A percentile compares a stretch with the other conserved stretches of the same genome.
These are phyloP conservation scores for Pocillopora verrucosa DNA, from an alignment of 64 coral and sea anemone genomes.

Conservation along the genomic window DNA sequence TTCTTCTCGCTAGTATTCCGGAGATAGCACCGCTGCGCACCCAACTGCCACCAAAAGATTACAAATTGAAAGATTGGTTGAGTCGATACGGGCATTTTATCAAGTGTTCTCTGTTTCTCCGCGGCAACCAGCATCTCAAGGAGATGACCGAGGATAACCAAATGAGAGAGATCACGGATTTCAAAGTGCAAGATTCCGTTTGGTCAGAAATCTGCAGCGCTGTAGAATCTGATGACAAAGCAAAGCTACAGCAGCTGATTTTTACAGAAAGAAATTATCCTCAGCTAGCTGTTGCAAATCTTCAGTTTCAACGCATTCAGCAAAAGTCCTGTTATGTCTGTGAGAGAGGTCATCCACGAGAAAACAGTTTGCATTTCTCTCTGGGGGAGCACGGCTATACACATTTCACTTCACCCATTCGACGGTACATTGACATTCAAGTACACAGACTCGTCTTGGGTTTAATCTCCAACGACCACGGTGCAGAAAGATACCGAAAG, in stretches of 20 bases:
- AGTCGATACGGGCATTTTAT: slow-evolving; percentile 24
- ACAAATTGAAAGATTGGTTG: slow-evolving; percentile 78
- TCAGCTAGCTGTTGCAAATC: slow-evolving; percentile 61
- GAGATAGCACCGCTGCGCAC: slow-evolving; percentile 38
- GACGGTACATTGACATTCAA: slow-evolving; percentile 78
- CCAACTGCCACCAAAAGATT: slow-evolving; percentile 73
- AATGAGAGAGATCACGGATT: background rate
- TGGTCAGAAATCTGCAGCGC: slow-evolving; percentile 11
- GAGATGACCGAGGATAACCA: background rate
- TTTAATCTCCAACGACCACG: background rate
- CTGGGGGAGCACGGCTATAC: slow-evolving; percentile 55
- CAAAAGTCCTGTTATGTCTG: slow-evolving; percentile 30
- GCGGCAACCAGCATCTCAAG: background rate
- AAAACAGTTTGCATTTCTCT: slow-evolving; percentile 41
- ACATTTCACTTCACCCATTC: slow-evolving; percentile 87
- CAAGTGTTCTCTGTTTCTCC: slow-evolving; percentile 5
- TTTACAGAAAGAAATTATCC: slow-evolving; percentile 62
- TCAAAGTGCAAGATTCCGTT: slow-evolving; percentile 19
- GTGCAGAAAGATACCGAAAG: background rate
- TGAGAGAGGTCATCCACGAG: background rate
- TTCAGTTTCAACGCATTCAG: slow-evolving; percentile 63
- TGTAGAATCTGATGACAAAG: slow-evolving; percentile 20
- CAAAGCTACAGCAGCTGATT: slow-evolving; percentile 47
- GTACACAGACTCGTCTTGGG: slow-evolving; percentile 55
- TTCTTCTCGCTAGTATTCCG: background rate